Evolutionary conservation across 2,113 vertebrate genomes (phyloP).

Genomic region (Callospermophilus lateralis): DNA sequence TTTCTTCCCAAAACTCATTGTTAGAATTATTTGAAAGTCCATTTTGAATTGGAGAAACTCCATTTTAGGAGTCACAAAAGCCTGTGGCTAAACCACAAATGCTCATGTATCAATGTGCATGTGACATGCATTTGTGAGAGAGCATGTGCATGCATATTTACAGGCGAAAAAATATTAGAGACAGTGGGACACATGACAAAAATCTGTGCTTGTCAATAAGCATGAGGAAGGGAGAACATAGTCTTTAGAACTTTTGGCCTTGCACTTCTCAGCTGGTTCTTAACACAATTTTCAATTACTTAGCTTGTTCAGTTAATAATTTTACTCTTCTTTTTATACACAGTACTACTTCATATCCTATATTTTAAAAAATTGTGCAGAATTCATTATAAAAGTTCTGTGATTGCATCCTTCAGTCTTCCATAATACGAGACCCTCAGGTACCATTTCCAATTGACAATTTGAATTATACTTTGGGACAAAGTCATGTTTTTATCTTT

Average conservation of each 20-base stretch:
- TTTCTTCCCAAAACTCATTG: not conserved
- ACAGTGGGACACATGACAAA: not conserved
- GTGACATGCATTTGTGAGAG: not conserved
- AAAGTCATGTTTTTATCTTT: not conserved
- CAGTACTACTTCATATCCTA: not conserved
- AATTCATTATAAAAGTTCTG: not conserved
- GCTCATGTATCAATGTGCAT: not conserved
- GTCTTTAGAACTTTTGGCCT: not conserved
- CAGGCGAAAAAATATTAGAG: not conserved
- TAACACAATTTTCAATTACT: not conserved
- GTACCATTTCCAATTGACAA: not conserved
- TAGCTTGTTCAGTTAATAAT: not conserved
- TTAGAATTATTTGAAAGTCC: not conserved
- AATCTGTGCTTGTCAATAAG: not conserved
- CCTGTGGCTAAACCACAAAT: not conserved
- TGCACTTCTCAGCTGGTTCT: not conserved
- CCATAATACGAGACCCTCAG: not conserved
- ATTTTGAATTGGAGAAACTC: not conserved
- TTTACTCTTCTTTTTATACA: not conserved
- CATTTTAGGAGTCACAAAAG: not conserved
- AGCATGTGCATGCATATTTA: not conserved
- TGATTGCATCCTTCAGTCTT: not conserved
- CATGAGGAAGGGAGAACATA: not conserved
- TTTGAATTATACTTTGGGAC: not conserved
- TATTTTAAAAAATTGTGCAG: not conserved